Percentiles rank a stretch among this genome's conserved stretches.
phyloP scores from a whole-genome alignment of 2,797 vertebrate genomes.

The Melopsittacus undulatus region DNA sequence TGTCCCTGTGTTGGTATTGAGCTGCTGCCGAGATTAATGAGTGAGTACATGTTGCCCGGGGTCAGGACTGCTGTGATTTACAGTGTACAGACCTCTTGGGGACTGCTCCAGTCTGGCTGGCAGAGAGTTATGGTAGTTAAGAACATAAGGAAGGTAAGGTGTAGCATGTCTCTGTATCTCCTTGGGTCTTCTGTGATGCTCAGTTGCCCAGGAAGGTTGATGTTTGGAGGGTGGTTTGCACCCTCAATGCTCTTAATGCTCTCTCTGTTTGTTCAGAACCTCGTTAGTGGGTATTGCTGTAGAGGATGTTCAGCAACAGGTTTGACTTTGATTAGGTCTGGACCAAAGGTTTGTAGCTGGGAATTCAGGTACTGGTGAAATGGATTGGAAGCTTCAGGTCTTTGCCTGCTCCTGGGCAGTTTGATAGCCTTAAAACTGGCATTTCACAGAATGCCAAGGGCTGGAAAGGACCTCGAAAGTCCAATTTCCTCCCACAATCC shows the following conservation, averaged over 20 bases:
- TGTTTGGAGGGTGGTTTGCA: not conserved
- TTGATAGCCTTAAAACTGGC: not conserved
- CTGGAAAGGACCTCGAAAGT: too few species aligned
- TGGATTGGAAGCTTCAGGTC: not conserved
- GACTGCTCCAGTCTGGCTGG: not conserved
- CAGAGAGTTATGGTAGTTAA: not conserved
- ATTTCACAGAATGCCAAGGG: too few species aligned
- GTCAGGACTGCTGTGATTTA: not conserved
- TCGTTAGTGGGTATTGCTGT: accelerated
- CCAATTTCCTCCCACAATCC: not conserved
- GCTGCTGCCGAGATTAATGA: not conserved
- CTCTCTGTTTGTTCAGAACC: not conserved
- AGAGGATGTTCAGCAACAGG: not conserved
- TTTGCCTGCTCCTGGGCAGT: not conserved
- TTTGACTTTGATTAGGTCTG: not conserved
- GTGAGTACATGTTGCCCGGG: not conserved
- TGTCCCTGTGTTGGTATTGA: not conserved
- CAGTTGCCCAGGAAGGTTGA: not conserved
- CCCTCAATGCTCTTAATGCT: accelerated
- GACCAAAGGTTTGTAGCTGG: not conserved
- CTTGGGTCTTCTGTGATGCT: accelerated
- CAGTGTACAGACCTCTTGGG: accelerated
- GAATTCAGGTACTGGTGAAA: accelerated
- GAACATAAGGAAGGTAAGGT: not conserved
- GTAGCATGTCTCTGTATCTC: not conserved